phyloP scores from a whole-genome alignment of 2,113 vertebrate genomes.

The Mionectes macconnelli region DNA sequence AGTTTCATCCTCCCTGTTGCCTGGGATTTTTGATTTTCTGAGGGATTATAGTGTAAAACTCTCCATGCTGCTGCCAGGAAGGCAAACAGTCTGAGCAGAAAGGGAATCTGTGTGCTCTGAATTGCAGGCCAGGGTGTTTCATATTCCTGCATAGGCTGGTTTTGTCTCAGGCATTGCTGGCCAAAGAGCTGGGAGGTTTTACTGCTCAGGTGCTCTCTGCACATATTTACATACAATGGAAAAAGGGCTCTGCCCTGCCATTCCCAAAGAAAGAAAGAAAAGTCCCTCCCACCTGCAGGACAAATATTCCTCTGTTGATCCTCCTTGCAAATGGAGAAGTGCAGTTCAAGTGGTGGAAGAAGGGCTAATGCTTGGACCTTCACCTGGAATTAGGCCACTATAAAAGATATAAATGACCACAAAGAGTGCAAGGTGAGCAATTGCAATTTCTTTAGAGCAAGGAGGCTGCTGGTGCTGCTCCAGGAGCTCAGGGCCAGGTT shows the following conservation, averaged over 20 bases:
- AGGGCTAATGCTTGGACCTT: neutral
- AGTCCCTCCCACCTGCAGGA: neutral
- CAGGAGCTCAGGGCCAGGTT: neutral
- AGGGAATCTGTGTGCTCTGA: neutral
- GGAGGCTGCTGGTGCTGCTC: neutral
- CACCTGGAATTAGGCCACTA: neutral
- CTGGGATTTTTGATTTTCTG: neutral
- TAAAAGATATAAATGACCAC: neutral
- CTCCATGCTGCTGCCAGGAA: neutral
- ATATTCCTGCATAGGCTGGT: neutral
- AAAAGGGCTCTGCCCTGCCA: neutral
- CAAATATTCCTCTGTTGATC: neutral
- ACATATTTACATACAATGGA: accelerated
- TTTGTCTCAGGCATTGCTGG: neutral
- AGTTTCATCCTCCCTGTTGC: neutral
- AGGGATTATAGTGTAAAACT: neutral
- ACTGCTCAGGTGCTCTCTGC: neutral
- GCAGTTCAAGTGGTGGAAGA: neutral
- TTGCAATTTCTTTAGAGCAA: neutral
- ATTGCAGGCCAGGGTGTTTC: neutral
- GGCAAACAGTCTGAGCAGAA: neutral
- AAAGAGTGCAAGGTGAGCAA: neutral
- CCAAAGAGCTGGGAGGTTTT: neutral
- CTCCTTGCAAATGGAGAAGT: neutral
- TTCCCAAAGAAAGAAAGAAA: neutral